These are phyloP conservation scores for Darevskia mixta DNA, from an alignment of 2,797 vertebrate genomes.

Conservation along the genomic window DNA sequence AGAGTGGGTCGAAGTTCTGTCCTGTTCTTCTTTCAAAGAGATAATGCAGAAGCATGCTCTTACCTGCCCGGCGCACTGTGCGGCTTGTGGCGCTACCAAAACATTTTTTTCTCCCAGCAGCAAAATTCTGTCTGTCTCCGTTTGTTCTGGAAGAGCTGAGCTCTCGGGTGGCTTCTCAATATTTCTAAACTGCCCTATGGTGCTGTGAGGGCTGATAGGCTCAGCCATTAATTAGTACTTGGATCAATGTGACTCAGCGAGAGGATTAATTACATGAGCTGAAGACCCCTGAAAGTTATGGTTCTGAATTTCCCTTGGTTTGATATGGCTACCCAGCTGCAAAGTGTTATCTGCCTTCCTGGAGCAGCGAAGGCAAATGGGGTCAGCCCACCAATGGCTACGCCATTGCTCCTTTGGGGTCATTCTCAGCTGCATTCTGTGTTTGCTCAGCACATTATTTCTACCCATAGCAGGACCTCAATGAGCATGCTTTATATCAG, in stretches of 20 bases:
- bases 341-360: background rate
- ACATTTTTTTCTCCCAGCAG: slow-evolving; percentile 21
- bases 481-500: background rate
- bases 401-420: no score
- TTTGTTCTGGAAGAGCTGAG: slow-evolving; percentile 28
- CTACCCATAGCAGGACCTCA: background rate
- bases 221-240: fast-evolving
- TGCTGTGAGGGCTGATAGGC: fast-evolving
- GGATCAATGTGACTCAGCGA: background rate
- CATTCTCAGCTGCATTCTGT: background rate
- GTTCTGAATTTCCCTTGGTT: background rate
- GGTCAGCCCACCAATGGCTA: background rate
- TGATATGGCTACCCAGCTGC: background rate
- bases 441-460: background rate
- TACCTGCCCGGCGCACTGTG: slow-evolving; percentile 70
- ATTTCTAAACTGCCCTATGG: slow-evolving; percentile 30
- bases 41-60: slow-evolving; percentile 85
- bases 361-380: background rate
- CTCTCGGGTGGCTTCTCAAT: background rate
- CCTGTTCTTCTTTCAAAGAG: slow-evolving; percentile 86
- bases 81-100: slow-evolving; percentile 61
- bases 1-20: slow-evolving; percentile 88
- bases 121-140: background rate
- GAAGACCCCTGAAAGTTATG: background rate
- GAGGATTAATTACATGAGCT: background rate